phyloP scores from a whole-genome alignment of 2,113 vertebrate genomes.

The Actenoides lindsayi region DNA sequence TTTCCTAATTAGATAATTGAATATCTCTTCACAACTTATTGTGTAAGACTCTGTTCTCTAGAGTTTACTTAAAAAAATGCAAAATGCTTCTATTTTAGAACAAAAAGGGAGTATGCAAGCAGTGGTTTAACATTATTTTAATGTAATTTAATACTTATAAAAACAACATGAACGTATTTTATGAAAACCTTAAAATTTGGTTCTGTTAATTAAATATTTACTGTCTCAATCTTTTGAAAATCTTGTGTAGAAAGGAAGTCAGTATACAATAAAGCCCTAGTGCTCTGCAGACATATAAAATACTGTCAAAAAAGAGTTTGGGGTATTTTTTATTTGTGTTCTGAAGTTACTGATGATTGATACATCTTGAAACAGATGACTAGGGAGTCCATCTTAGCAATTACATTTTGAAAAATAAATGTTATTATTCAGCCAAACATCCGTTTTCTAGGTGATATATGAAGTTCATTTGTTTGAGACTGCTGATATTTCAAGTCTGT shows the following conservation, averaged over 20 bases:
- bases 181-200: background rate
- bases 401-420: background rate
- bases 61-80: background rate
- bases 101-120: background rate
- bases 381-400: background rate
- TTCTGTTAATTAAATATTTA: background rate
- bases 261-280: background rate
- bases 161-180: background rate
- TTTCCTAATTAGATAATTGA: background rate
- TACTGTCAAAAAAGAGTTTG: background rate
- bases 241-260: background rate
- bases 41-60: background rate
- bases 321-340: background rate
- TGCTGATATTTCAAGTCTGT: background rate
- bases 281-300: background rate
- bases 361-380: background rate
- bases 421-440: background rate
- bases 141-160: background rate
- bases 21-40: background rate
- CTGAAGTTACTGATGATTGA: background rate
- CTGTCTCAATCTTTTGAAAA: background rate
- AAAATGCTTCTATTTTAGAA: background rate
- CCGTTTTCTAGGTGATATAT: background rate
- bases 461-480: background rate
- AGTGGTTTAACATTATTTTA: background rate